A percentile compares a stretch with the other conserved stretches of the same genome.
These are phyloP conservation scores for Syngnathus scovelli DNA, from an alignment of 2,113 vertebrate genomes.

Conservation along the genomic window DNA sequence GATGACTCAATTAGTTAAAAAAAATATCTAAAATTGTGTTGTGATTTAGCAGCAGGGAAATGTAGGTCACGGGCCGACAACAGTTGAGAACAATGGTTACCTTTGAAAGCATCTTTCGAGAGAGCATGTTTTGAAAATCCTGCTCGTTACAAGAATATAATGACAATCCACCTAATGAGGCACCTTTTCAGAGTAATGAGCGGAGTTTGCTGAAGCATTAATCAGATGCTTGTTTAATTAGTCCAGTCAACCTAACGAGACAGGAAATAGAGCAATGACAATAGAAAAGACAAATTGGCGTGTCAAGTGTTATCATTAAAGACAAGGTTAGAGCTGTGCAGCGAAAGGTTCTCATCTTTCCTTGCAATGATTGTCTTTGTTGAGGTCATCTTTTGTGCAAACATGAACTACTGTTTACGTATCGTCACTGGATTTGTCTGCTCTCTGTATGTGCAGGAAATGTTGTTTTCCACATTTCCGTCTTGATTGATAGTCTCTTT, in stretches of 20 bases:
- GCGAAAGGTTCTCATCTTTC: neutral
- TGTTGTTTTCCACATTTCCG: neutral
- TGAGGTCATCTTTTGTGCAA: constrained; percentile 6
- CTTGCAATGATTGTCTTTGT: constrained; percentile 8
- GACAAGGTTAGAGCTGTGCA: constrained; percentile 17
- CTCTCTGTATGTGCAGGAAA: neutral
- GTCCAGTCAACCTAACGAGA: constrained; percentile 31
- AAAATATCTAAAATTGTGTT: neutral
- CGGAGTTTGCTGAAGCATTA: constrained; percentile 30
- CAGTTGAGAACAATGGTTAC: neutral
- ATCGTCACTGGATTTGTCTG: neutral
- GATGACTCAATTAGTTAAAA: neutral
- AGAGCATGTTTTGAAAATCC: constrained; percentile 1
- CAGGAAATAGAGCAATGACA: constrained; percentile 30
- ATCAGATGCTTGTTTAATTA: constrained; percentile 43
- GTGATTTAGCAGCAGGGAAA: neutral
- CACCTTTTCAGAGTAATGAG: constrained; percentile 41
- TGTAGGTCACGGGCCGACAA: neutral
- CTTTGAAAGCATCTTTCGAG: neutral
- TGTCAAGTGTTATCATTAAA: constrained; percentile 9
- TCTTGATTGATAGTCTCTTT: neutral
- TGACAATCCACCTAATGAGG: constrained; percentile 23
- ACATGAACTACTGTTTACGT: neutral
- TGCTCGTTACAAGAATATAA: constrained; percentile 11
- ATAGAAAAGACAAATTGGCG: constrained; percentile 27